Percentiles rank a stretch among this genome's conserved stretches.
These are phyloP conservation scores for Polymixis flavicincta DNA, from an alignment of 2,888 invertebrate genomes.

Conservation along the genomic window DNA sequence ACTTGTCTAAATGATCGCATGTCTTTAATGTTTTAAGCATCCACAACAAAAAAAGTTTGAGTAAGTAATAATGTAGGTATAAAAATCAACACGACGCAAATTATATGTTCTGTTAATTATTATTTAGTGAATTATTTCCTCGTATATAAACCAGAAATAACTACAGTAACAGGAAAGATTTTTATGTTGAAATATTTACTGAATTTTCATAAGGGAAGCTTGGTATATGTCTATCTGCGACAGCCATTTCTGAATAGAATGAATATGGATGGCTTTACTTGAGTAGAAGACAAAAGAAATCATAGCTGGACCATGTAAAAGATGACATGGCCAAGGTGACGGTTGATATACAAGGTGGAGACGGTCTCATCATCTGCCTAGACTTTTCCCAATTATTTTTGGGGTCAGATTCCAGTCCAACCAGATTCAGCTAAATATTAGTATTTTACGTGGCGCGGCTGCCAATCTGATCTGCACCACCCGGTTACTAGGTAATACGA, in stretches of 20 bases:
- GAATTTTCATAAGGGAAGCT: background rate
- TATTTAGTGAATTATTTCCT: conserved; percentile 37
- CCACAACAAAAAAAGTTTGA: conserved; percentile 6
- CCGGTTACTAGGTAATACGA: too few species aligned
- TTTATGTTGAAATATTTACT: background rate
- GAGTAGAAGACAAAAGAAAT: too few species aligned
- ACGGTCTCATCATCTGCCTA: too few species aligned
- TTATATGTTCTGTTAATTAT: conserved; percentile 22
- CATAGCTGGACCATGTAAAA: too few species aligned
- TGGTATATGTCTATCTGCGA: background rate
- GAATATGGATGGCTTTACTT: background rate
- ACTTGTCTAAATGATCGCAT: conserved; percentile 20
- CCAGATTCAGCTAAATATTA: too few species aligned
- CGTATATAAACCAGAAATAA: conserved; percentile 18
- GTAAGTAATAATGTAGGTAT: conserved; percentile 21
- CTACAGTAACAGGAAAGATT: conserved; percentile 35
- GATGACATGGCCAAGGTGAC: too few species aligned
- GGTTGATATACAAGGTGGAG: too few species aligned
- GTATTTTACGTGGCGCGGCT: too few species aligned
- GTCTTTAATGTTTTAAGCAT: background rate
- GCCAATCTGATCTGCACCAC: too few species aligned
- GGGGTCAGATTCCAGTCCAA: too few species aligned
- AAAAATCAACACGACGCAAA: conserved; percentile 28
- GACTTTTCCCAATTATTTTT: too few species aligned
- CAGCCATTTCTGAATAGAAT: background rate